A percentile compares a stretch with the other conserved stretches of the same genome.
Conservation (phyloP, 2,888 invertebrate species). For the Stenichneumon culpator region DNA sequence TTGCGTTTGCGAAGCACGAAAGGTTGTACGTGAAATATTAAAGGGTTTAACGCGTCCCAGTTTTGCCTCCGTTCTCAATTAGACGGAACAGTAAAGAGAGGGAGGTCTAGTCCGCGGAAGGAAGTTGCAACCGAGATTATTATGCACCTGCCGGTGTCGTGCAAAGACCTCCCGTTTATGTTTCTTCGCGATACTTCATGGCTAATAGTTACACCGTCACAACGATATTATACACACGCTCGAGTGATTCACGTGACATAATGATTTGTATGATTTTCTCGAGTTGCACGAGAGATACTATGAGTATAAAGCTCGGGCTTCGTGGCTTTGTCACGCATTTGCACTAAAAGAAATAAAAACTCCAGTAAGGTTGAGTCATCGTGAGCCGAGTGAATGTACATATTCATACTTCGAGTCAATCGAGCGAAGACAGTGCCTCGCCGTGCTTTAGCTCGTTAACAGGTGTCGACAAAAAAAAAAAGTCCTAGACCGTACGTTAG, state of each 20-base stretch:
- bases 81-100: background rate
- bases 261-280: conserved; percentile 46
- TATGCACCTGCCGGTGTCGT: conserved; percentile 7
- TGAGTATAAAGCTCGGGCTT: background rate
- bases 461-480: background rate
- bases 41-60: no score
- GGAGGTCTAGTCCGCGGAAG: background rate
- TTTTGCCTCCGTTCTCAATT: background rate
- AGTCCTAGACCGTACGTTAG: background rate
- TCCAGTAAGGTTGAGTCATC: conserved; percentile 33
- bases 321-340: conserved; percentile 48
- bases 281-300: conserved; percentile 18
- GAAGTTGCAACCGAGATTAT: conserved; percentile 2
- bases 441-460: conserved; percentile 3
- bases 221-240: conserved; percentile 34
- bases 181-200: conserved; percentile 31
- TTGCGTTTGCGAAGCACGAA: conserved; percentile 26
- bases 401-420: background rate
- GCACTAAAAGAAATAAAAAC: conserved; percentile 34
- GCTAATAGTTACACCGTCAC: conserved; percentile 17
- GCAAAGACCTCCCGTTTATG: conserved; percentile 8
- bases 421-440: background rate
- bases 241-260: conserved; percentile 51
- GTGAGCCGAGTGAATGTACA: conserved; percentile 24
- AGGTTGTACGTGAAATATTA: background rate